Percentiles rank a stretch among this genome's conserved stretches.
Conservation (phyloP, 53 echinoderm and acorn worm species). For the Holothuria leucospilota region DNA sequence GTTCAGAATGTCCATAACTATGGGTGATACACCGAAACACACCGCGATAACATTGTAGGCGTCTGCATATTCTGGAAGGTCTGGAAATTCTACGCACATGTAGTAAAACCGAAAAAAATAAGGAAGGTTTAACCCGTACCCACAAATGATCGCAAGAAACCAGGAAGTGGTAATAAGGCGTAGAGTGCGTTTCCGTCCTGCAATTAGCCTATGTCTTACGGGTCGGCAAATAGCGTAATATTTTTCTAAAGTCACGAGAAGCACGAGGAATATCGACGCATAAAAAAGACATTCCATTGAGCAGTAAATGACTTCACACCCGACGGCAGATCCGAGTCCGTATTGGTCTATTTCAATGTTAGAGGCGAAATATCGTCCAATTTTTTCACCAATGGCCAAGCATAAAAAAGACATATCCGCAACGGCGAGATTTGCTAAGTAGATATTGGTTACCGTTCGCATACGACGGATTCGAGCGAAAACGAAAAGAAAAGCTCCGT, state of each 20-base stretch:
- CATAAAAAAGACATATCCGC: slow-evolving; percentile 76
- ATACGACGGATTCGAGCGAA: slow-evolving; percentile 69
- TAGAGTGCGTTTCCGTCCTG: slow-evolving; percentile 67
- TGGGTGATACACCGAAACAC: slow-evolving; percentile 38
- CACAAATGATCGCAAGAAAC: slow-evolving; percentile 59
- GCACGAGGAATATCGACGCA: slow-evolving; percentile 75
- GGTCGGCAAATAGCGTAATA: slow-evolving; percentile 84
- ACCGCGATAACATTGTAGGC: slow-evolving; percentile 57
- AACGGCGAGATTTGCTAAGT: slow-evolving; percentile 84
- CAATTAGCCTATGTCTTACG: slow-evolving; percentile 64
- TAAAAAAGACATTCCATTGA: slow-evolving; percentile 67
- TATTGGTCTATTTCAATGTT: slow-evolving; percentile 68
- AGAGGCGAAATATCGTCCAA: slow-evolving; percentile 65
- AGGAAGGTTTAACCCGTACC: slow-evolving; percentile 64
- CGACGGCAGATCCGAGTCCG: slow-evolving; percentile 52
- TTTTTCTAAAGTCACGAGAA: slow-evolving; percentile 82
- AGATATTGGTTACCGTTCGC: slow-evolving; percentile 92
- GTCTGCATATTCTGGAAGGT: slow-evolving; percentile 41
- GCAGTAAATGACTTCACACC: slow-evolving; percentile 68
- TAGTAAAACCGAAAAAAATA: slow-evolving; percentile 55
- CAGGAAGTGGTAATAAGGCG: slow-evolving; percentile 54
- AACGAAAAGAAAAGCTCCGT: slow-evolving; percentile 80
- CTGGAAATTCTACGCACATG: slow-evolving; percentile 73
- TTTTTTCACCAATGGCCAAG: slow-evolving; percentile 75
- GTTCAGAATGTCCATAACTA: slow-evolving; percentile 48